Conservation (phyloP, 1,140 invertebrate genomes). For the Drosophila eugracilis region DNA sequence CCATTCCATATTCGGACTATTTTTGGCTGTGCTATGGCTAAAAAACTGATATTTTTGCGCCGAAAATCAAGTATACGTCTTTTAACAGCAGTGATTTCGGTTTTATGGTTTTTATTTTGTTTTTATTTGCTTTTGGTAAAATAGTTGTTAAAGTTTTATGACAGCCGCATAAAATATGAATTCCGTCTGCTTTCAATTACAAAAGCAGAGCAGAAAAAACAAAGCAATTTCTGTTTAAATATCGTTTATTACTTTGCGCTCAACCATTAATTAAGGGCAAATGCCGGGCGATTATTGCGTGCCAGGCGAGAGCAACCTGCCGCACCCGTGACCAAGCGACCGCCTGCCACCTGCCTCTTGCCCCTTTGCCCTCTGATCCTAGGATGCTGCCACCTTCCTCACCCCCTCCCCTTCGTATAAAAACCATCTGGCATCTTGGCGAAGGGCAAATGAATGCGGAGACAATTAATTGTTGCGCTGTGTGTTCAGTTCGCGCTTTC, state of each 20-base stretch:
- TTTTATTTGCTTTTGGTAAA: slow-evolving; percentile 29
- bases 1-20: too few species aligned
- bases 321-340: slow-evolving; percentile 28
- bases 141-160: slow-evolving; percentile 61
- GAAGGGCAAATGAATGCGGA: slow-evolving; percentile 58
- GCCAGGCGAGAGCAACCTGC: slow-evolving; percentile 54
- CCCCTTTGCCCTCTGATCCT: too few species aligned
- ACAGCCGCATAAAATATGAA: slow-evolving; percentile 53
- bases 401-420: neutral
- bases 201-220: slow-evolving; percentile 61
- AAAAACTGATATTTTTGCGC: too few species aligned
- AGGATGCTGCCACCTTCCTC: neutral
- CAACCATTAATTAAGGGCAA: slow-evolving; percentile 79
- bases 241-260: slow-evolving; percentile 67
- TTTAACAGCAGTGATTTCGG: too few species aligned
- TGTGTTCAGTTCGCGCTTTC: slow-evolving; percentile 80
- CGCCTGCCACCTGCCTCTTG: slow-evolving; percentile 8
- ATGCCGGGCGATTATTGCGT: slow-evolving; percentile 76
- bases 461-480: slow-evolving; percentile 79
- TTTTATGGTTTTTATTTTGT: neutral
- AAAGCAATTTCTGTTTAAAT: slow-evolving; percentile 70
- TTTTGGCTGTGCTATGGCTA: too few species aligned
- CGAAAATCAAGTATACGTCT: too few species aligned
- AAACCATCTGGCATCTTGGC: slow-evolving; percentile 51
- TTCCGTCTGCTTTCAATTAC: slow-evolving; percentile 68